A percentile compares a stretch with the other conserved stretches of the same genome.
Evolutionary conservation across 1,140 invertebrate species (phyloP).

Genomic region (Drosophila setifemur): DNA sequence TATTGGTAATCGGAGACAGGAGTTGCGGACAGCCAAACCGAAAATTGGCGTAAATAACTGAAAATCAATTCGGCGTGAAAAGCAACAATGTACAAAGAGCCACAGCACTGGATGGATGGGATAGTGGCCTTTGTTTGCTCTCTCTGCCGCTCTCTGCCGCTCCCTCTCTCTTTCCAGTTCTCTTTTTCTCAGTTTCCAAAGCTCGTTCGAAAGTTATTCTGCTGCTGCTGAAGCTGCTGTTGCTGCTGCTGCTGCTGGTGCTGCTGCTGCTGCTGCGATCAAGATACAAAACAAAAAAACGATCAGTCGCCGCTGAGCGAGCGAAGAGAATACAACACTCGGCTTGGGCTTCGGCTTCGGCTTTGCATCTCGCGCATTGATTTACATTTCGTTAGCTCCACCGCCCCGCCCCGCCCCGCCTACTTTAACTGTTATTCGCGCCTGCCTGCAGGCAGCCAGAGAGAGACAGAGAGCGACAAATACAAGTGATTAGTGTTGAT

Average conservation of each 20-base stretch:
- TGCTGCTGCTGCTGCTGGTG: slow-evolving; percentile 1
- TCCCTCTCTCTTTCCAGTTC: too few species aligned
- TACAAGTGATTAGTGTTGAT: neutral
- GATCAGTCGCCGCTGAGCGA: slow-evolving; percentile 71
- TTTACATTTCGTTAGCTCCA: slow-evolving; percentile 15
- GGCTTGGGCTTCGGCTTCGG: too few species aligned
- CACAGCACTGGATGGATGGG: slow-evolving; percentile 17
- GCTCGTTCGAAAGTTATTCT: too few species aligned
- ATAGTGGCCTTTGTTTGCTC: too few species aligned
- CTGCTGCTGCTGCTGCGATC: slow-evolving; percentile 30
- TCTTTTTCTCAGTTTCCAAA: too few species aligned
- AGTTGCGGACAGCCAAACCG: slow-evolving; percentile 29
- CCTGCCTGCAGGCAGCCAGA: neutral
- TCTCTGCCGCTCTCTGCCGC: too few species aligned
- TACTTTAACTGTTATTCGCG: neutral
- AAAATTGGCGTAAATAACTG: slow-evolving; percentile 73
- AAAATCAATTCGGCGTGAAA: slow-evolving; percentile 78
- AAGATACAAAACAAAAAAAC: too few species aligned
- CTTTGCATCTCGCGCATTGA: too few species aligned
- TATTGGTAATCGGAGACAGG: slow-evolving; percentile 41
- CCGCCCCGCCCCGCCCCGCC: too few species aligned
- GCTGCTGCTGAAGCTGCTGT: too few species aligned
- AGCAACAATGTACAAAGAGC: slow-evolving; percentile 44
- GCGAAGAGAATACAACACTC: slow-evolving; percentile 64
- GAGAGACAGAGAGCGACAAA: neutral